Base-by-base conservation (phyloP, 2,888 invertebrate species). In the Scrobipalpa costella region DNA sequence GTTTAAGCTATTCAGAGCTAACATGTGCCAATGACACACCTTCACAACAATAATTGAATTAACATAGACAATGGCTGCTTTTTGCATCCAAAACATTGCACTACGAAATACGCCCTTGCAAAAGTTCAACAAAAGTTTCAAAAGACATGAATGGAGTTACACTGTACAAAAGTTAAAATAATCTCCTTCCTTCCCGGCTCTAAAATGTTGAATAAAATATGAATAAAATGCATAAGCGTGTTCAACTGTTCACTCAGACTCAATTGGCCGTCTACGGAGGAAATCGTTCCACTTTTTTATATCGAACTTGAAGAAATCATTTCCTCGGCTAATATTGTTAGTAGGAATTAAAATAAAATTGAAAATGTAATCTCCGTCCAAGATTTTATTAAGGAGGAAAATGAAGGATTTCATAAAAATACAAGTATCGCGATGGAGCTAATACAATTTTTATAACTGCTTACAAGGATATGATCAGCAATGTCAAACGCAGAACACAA, bases 401-500 rank as follows among this genome's bases (percentile, higher is more conserved):
- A 60, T 49, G 47, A 60, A 34, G 34, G 15, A 33, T 60, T 60
- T 60, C 49, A 49, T 60, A 60, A 27, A n/a, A 2, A n/a, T n/a
- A n/a, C n/a, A n/a, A n/a, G n/a, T n/a, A n/a, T 38, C 19, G 33
- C 17, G 49, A 33, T 59, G 17, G 33, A 49, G 59, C 64, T 59
- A 63, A 65, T 63, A 64, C 44, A 65, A 68, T 62, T 67, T 67
- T 64, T 64, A 64, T 52, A 55, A 17, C 8, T 63, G 57, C 40
- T 60, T 50, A 52, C 58, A 64, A 63, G 63, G 67, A 67, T 66
- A 68, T 66, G 64, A 67, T 66, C 63, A 62, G 17, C 47, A 50
- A 66, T 64, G 59, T 57, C 44, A 63, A 62, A 63, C 63, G 60
- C 67, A 65, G 65, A 67, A 62, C 55, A 67, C 27, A 27, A 7